Percentiles rank a stretch among this genome's conserved stretches.
phyloP scores from a whole-genome alignment of 2,113 vertebrate genomes.

The Oryzias celebensis region DNA sequence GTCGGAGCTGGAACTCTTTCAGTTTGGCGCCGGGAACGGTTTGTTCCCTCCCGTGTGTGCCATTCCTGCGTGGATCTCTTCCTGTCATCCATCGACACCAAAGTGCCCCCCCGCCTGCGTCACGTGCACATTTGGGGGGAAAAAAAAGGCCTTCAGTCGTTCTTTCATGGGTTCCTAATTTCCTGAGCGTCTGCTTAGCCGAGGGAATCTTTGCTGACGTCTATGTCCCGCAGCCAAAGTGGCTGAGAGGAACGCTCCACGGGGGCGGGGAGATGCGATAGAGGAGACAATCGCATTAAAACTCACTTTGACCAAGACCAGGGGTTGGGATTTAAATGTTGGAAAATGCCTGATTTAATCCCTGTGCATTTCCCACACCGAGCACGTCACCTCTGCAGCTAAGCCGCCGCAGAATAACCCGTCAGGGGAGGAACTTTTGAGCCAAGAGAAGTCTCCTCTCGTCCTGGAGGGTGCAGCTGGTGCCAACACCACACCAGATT shows the following conservation, averaged over 20 bases:
- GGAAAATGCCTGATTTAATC: constrained; percentile 32
- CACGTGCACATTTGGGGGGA: neutral
- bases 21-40: neutral
- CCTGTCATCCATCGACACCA: constrained; percentile 4
- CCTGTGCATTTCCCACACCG: constrained; percentile 29
- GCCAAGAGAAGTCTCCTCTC: constrained; percentile 4
- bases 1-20: constrained; percentile 29
- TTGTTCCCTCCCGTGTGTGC: constrained; percentile 14
- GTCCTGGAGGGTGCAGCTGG: constrained; percentile 21
- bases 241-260: constrained; percentile 38
- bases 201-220: constrained; percentile 39
- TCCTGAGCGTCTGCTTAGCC: constrained; percentile 31
- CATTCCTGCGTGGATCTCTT: constrained; percentile 11
- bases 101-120: constrained; percentile 1
- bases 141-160: too few species aligned
- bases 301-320: constrained; percentile 44
- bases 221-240: constrained; percentile 32
- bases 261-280: constrained; percentile 51
- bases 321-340: constrained; percentile 58
- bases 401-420: constrained; percentile 39
- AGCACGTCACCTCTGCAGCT: constrained; percentile 15
- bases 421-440: constrained; percentile 21
- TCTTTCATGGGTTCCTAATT: neutral
- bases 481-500: constrained; percentile 44
- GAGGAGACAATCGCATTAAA: constrained; percentile 65